Evolutionary conservation across 2,888 invertebrate species (phyloP).

Genomic region (Rotaria sp.): DNA sequence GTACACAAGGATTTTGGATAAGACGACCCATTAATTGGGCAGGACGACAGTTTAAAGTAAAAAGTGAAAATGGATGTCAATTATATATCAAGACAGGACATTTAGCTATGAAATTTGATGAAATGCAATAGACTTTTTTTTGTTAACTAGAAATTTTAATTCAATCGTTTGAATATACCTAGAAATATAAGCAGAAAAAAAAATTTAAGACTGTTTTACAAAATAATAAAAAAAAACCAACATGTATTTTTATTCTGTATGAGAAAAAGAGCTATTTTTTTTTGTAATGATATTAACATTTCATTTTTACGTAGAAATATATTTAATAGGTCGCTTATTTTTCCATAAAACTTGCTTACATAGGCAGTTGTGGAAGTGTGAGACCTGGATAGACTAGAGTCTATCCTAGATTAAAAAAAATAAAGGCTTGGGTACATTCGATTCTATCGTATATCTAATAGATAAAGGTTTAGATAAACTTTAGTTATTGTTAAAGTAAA

Average conservation of each 20-base stretch:
- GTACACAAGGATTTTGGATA: neutral
- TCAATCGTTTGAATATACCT: neutral
- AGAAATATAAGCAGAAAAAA: too few species aligned
- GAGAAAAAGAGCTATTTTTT: neutral
- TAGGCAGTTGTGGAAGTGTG: too few species aligned
- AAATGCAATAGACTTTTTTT: neutral
- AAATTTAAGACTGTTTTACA: too few species aligned
- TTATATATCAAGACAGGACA: neutral
- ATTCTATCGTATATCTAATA: too few species aligned
- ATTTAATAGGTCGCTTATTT: neutral
- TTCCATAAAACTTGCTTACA: neutral
- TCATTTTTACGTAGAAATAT: neutral
- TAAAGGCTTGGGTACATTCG: too few species aligned
- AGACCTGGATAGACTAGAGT: too few species aligned
- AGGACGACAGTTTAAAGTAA: neutral
- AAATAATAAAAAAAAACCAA: neutral
- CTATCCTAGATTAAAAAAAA: too few species aligned
- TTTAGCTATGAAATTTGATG: conserved; percentile 17
- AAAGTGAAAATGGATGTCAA: neutral
- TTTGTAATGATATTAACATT: neutral
- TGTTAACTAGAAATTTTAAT: neutral
- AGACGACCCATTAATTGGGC: neutral
- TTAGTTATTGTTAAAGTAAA: too few species aligned
- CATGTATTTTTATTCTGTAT: neutral
- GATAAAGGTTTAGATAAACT: too few species aligned